Conservation (phyloP, 2,888 invertebrate species). For the Frankliniella intonsa region DNA sequence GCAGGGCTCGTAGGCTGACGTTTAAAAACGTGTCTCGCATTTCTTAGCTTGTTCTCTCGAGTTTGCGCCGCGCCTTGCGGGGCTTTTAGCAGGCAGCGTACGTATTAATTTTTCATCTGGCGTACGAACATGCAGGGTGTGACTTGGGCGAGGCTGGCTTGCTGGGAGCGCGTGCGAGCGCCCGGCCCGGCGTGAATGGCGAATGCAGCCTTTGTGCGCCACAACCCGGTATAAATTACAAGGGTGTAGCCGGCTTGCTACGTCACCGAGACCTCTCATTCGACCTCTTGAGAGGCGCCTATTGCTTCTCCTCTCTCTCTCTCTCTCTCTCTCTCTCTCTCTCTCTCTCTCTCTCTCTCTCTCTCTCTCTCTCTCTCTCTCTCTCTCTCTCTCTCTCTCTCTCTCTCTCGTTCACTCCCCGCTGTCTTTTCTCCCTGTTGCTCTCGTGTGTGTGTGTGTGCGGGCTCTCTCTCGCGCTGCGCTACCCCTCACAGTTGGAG, state of each 20-base stretch:
- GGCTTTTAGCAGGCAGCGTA: too few relatives aligned
- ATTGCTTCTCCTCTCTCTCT: neutral
- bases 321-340: neutral
- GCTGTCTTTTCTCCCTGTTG: neutral
- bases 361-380: neutral
- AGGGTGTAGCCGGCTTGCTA: neutral
- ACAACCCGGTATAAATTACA: slow-evolving; percentile 13
- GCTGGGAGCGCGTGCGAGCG: neutral
- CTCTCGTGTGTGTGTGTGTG: neutral
- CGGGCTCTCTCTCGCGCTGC: neutral
- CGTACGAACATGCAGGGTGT: neutral
- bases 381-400: neutral
- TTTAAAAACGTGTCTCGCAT: too few relatives aligned
- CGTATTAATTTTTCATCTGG: too few relatives aligned
- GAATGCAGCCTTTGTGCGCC: neutral
- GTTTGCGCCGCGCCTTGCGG: too few relatives aligned
- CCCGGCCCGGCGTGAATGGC: neutral
- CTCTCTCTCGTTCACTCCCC: neutral
- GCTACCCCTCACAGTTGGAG: too few relatives aligned
- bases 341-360: neutral
- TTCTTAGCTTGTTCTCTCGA: too few relatives aligned
- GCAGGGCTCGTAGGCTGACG: too few relatives aligned
- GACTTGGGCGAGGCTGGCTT: neutral
- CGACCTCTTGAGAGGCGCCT: neutral
- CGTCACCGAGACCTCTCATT: neutral